phyloP scores from a whole-genome alignment of 2,797 vertebrate genomes.

The Mus caroli region DNA sequence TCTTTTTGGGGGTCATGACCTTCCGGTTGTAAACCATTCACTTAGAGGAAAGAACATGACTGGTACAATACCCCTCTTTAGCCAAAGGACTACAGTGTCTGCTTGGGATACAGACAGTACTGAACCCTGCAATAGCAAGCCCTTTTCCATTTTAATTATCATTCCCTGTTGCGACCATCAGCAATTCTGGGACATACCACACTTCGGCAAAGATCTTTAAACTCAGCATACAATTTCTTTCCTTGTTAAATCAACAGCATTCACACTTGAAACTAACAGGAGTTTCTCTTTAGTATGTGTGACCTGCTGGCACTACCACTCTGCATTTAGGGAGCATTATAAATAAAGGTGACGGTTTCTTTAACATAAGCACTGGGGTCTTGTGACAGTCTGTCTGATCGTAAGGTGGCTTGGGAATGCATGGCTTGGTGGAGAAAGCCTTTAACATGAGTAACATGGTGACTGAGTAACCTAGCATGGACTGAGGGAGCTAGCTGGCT shows the following conservation, averaged over 20 bases:
- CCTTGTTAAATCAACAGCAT: not conserved
- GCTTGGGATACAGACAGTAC: not conserved
- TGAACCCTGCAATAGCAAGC: not conserved
- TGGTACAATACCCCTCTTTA: not conserved
- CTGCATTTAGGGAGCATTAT: not conserved
- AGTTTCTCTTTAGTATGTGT: not conserved
- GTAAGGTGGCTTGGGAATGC: not conserved
- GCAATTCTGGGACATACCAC: not conserved
- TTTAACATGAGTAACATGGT: not conserved
- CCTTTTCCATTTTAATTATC: not conserved
- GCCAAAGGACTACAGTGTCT: too few species aligned
- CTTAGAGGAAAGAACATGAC: not conserved
- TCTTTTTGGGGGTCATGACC: not conserved
- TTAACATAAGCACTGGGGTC: not conserved
- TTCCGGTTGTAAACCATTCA: not conserved
- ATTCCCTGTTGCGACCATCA: not conserved
- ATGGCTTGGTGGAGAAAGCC: not conserved
- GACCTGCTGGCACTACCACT: too few species aligned
- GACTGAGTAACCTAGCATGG: not conserved
- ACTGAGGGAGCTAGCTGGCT: not conserved
- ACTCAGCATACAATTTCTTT: not conserved
- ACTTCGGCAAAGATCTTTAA: not conserved
- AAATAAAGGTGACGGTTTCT: not conserved
- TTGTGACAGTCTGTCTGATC: not conserved
- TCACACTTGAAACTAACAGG: not conserved